Evolutionary conservation across 37 sponge, comb jelly and placozoan species (phyloP).

Genomic region (Aphrocallistes beatrix): DNA sequence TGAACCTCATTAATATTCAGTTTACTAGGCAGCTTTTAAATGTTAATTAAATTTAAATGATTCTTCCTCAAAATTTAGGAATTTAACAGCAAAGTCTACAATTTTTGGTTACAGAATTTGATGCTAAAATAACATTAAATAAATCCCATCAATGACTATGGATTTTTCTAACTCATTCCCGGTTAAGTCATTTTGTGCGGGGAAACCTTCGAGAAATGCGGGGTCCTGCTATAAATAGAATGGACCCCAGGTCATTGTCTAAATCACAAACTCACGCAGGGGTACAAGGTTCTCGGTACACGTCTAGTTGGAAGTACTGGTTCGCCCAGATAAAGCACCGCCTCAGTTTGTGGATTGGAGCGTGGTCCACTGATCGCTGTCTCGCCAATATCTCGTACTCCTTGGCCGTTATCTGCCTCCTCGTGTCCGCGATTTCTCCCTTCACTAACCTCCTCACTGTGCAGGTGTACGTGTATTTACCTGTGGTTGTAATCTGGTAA

Average conservation of each 20-base stretch:
- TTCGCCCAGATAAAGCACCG: conserved; percentile 57
- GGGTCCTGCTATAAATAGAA: neutral
- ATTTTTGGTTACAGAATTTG: too few species aligned
- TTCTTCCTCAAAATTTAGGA: too few species aligned
- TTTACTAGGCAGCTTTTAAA: too few species aligned
- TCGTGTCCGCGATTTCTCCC: conserved; percentile 40
- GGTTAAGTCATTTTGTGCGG: too few species aligned
- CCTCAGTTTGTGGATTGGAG: conserved; percentile 39
- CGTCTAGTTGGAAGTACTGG: conserved; percentile 59
- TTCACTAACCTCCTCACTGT: conserved; percentile 38
- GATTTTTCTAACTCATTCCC: too few species aligned
- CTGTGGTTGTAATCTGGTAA: too few species aligned
- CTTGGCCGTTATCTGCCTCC: conserved; percentile 32
- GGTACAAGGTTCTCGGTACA: conserved; percentile 35
- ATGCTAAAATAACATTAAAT: too few species aligned
- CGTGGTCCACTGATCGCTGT: conserved; percentile 31
- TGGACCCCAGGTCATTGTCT: neutral
- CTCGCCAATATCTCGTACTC: conserved; percentile 45
- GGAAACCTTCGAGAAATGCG: too few species aligned
- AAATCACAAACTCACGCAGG: neutral
- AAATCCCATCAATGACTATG: too few species aligned
- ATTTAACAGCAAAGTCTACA: too few species aligned
- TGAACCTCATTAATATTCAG: too few species aligned
- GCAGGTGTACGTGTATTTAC: conserved; percentile 35
- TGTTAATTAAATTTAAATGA: too few species aligned